Conservation (phyloP, 2,888 invertebrate species). For the Lordiphosa andalusiaca region DNA sequence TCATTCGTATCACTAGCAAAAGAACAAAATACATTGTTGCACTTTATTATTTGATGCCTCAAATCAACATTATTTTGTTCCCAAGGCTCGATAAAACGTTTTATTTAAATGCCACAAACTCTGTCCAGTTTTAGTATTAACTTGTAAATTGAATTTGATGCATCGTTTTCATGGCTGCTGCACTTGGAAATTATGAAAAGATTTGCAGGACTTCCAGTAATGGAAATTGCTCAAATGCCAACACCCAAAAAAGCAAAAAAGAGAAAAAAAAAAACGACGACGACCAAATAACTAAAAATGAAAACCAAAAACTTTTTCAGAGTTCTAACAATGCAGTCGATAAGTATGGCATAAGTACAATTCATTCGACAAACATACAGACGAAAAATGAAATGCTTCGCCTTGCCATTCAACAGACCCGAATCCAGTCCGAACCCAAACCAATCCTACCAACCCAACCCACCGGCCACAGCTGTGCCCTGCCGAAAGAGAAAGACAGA, state of each 20-base stretch:
- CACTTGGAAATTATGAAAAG: conserved; percentile 42
- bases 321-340: conserved; percentile 69
- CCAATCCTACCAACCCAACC: conserved; percentile 15
- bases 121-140: too few relatives aligned
- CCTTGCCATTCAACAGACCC: not conserved
- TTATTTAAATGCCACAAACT: too few relatives aligned
- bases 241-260: conserved; percentile 28
- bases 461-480: conserved; percentile 10
- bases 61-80: too few relatives aligned
- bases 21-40: too few relatives aligned
- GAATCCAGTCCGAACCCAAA: not conserved
- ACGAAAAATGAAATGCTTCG: conserved; percentile 25
- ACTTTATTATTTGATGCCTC: too few relatives aligned
- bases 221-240: conserved; percentile 18
- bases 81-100: too few relatives aligned
- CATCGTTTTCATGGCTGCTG: conserved; percentile 39
- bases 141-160: conserved; percentile 63
- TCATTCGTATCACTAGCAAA: too few relatives aligned
- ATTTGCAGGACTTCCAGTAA: conserved; percentile 48
- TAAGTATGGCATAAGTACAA: conserved; percentile 71
- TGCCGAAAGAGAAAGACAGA: conserved; percentile 20
- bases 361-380: conserved; percentile 52
- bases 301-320: conserved; percentile 42
- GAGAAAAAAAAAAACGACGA: not conserved
- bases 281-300: conserved; percentile 4